Evolutionary conservation across 2,113 vertebrate genomes (phyloP), one percentile per base, ranked within the genome.

Genomic region (Choloepus hoffmanni): DNA sequence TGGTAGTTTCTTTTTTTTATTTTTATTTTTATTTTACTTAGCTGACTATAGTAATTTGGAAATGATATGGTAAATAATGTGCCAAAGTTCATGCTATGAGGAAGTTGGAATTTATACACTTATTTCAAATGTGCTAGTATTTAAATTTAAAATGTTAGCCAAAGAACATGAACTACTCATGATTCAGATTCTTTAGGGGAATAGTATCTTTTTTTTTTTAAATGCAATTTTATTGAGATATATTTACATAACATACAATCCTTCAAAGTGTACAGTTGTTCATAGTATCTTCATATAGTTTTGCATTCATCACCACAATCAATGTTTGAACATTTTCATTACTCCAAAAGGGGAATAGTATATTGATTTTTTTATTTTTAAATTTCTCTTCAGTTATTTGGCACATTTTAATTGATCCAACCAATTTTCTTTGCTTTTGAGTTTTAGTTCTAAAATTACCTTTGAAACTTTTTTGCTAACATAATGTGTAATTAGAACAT

Each of bases 91-190:
- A 21, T 83, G 26, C 30, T 28, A 21, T 62, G 43, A 73, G 19
- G 72, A 50, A 16, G 53, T 21, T 60, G 48, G 28, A 62, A 50
- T 50, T 48, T 43, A 62, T 72, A 21, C 15, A 73, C 11, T 92
- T 73, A 30, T 50, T 92, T 92, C 43, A 58, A 21, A 91, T 30
- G 18, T 28, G 58, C 30, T 76, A 74, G 33, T 73, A 83, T 83
- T 84, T 84, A 74, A 48, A 48, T 74, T 63, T 84, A 67, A 84
- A 84, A 92, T 74, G 24, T 92, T 65, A 74, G 62, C n/a, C 40
- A 63, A 40, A 79, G 53, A 62, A 21, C 73, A 40, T 65, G 67
- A n/a, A 68, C 16, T 43, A 53, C 7, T 65, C 11, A 10, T 74
- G 90, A 65, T 63, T 84, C 58, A 74, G 14, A 60, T 84, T 84